Conservation (phyloP, 2,113 vertebrate species). For the Mesitornis unicolor region DNA sequence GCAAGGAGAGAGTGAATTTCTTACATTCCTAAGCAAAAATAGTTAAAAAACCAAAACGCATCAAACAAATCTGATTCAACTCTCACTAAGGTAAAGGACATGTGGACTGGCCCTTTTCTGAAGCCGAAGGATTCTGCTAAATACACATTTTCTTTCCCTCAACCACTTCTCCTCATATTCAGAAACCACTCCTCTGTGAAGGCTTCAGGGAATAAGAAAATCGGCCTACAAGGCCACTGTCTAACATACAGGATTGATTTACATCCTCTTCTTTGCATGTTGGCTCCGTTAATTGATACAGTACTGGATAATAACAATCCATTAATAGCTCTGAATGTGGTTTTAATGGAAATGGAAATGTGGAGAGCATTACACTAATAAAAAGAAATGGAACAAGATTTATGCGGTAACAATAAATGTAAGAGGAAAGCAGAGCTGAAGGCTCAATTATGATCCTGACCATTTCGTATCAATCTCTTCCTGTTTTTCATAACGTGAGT, state of each 20-base stretch:
- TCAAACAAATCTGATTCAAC: not conserved
- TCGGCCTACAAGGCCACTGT: not conserved
- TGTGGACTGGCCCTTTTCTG: not conserved
- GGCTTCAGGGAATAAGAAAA: not conserved
- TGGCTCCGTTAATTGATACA: conserved; percentile 65
- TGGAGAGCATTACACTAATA: conserved; percentile 36
- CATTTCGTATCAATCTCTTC: not conserved
- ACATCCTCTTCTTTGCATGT: conserved; percentile 17
- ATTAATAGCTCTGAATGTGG: conserved; percentile 52
- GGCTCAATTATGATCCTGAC: not conserved
- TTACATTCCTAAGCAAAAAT: not conserved
- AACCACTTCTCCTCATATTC: not conserved
- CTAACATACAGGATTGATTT: conserved; percentile 43
- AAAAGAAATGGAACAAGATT: conserved; percentile 49
- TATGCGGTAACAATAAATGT: conserved; percentile 45
- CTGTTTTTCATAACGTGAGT: not conserved
- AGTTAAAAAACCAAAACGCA: not conserved
- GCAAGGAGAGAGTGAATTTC: not conserved
- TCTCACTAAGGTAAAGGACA: not conserved
- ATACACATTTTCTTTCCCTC: not conserved
- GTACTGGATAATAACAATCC: conserved; percentile 33
- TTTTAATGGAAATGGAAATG: conserved; percentile 56
- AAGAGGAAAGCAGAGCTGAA: not conserved
- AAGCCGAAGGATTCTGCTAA: not conserved
- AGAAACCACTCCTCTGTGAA: conserved; percentile 4